Conservation (phyloP, 92 coral and sea anemone species). For the Meandrina meandrites region DNA sequence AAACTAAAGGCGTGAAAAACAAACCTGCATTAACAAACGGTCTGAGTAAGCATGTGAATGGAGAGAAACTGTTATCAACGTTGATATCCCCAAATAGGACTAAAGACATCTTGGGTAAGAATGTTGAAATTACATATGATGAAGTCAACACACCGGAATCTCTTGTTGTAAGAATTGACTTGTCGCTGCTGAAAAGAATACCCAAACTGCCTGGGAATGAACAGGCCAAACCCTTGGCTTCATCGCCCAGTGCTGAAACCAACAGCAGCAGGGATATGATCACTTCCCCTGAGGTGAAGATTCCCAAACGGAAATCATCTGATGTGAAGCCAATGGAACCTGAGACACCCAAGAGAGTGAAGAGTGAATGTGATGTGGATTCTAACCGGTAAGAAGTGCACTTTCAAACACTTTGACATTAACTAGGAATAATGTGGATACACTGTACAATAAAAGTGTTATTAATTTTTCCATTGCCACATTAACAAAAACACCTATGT, state of each 20-base stretch:
- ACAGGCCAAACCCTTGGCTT: constrained; percentile 27
- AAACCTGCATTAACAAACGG: constrained; percentile 51
- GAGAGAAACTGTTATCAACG: constrained; percentile 49
- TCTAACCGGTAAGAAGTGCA: constrained; percentile 51
- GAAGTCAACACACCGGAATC: constrained; percentile 80
- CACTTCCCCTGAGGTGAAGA: constrained; percentile 56
- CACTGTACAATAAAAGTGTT: too few relatives aligned
- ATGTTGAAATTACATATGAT: constrained; percentile 71
- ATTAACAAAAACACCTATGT: too few relatives aligned
- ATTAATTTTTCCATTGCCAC: too few relatives aligned
- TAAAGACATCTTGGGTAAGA: constrained; percentile 59
- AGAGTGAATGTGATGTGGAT: constrained; percentile 52
- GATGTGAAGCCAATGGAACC: constrained; percentile 54
- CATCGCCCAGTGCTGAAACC: constrained; percentile 37
- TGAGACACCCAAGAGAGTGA: constrained; percentile 59
- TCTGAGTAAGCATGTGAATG: constrained; percentile 51
- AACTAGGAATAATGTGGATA: too few relatives aligned
- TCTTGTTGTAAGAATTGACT: constrained; percentile 90
- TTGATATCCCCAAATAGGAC: constrained; percentile 45
- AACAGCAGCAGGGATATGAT: constrained; percentile 41
- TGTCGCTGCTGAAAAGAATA: constrained; percentile 85
- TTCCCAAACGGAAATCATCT: constrained; percentile 67
- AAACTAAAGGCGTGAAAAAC: constrained; percentile 27
- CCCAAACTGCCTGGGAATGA: constrained; percentile 66
- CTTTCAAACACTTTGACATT: background rate